A percentile compares a stretch with the other conserved stretches of the same genome.
phyloP scores from a whole-genome alignment of 2,113 vertebrate species.

The Oncorhynchus mykiss region DNA sequence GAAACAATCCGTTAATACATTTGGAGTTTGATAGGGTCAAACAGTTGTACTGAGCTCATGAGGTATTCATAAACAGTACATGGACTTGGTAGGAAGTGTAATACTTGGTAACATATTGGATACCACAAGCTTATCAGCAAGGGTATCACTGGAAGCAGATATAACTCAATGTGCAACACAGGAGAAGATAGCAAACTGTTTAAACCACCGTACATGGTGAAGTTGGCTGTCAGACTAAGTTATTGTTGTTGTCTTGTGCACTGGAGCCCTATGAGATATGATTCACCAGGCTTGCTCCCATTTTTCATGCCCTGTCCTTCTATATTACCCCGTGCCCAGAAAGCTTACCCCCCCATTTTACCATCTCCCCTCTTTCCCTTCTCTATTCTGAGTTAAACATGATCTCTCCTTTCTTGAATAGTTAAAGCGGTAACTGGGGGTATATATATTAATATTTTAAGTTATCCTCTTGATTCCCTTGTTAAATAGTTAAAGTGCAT shows the following conservation, averaged over 20 bases:
- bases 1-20: no score
- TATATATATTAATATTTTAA: constrained; percentile 38
- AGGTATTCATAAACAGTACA: no score
- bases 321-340: constrained; percentile 20
- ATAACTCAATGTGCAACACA: constrained; percentile 33
- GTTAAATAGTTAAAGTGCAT: constrained; percentile 48
- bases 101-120: constrained; percentile 12
- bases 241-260: constrained; percentile 44
- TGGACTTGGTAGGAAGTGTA: constrained; percentile 14
- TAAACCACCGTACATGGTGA: constrained; percentile 19
- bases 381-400: constrained; percentile 20
- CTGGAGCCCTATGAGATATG: constrained; percentile 45
- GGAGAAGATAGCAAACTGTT: constrained; percentile 41
- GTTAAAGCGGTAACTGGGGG: constrained; percentile 35
- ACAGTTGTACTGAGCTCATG: no score
- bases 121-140: constrained; percentile 52
- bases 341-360: constrained; percentile 22
- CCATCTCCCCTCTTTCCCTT: background rate
- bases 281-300: constrained; percentile 39
- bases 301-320: constrained; percentile 43
- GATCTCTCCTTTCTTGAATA: constrained; percentile 12
- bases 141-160: constrained; percentile 36
- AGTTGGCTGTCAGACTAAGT: constrained; percentile 35
- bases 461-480: constrained; percentile 27
- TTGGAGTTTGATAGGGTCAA: no score